Evolutionary conservation across 1,140 invertebrate species (phyloP), one percentile per base, ranked within the genome.

Genomic region (Heliconius nattereri): DNA sequence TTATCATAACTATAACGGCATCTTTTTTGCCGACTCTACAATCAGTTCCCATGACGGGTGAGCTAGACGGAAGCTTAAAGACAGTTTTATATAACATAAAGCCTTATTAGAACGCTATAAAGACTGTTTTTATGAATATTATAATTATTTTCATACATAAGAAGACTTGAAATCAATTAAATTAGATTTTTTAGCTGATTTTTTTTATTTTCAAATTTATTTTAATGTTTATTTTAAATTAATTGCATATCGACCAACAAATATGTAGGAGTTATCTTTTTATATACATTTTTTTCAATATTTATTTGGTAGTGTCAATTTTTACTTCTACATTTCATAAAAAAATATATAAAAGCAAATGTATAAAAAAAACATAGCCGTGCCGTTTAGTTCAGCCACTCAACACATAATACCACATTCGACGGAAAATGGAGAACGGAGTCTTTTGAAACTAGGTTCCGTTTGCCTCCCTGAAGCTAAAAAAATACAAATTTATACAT

Each of bases 1-100:
- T 60, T 60, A 60, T 29, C 23, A 66, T 26, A 66, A 26, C 60
- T 13, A n/a, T n/a, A n/a, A n/a, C n/a, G n/a, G n/a, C n/a, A n/a
- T n/a, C n/a, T n/a, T 66, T 66, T 66, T 66, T 66, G 60, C 60
- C 9, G 7, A 66, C 60, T 26, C 26, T 66, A 66, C 60, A 66
- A 13, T 75, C 81, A 84, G 83, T 91, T 90, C 91, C 90, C 90
- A 92, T 91, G 85, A 83, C 83, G 86, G 79, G 85, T 80, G 85
- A 87, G 84, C 78, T 79, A 84, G 74, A 52, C 79, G 84, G 83
- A 85, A 85, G 83, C 72, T 29, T 74, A 37, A n/a, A 49, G 35
- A 72, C 72, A 76, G 70, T 78, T 78, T 71, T 80, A 77, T 40
- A 71, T 79, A 81, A 83, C 83, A 74, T 80, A 66, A 79, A 13